Percentiles rank a stretch among this genome's conserved stretches.
These are phyloP conservation scores for Cancer borealis DNA, from an alignment of 2,888 invertebrate genomes.

Conservation along the genomic window DNA sequence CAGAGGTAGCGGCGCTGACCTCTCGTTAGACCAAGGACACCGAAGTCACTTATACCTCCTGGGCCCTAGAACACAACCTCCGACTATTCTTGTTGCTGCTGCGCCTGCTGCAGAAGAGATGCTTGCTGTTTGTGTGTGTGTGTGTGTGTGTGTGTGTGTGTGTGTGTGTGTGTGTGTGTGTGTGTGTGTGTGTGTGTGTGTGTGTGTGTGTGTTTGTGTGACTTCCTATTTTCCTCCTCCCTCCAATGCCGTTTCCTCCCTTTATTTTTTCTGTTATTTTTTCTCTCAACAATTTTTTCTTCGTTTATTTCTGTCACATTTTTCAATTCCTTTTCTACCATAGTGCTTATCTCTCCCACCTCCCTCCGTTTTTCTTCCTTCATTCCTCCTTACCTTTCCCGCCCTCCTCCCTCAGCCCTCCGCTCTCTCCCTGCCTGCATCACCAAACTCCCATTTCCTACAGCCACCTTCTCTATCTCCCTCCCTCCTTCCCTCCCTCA, in stretches of 20 bases:
- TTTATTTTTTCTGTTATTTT: not conserved
- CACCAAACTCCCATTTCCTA: conserved; percentile 39
- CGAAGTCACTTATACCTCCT: not conserved
- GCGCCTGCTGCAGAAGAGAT: not conserved
- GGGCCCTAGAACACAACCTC: not conserved
- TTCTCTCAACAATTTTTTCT: not conserved
- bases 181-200: conserved; percentile 25
- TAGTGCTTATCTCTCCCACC: conserved; percentile 14
- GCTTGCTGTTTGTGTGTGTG: not conserved
- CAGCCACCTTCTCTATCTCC: conserved; percentile 38
- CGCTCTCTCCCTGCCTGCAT: not conserved
- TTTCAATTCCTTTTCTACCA: not conserved
- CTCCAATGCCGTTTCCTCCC: not conserved
- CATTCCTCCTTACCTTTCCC: not conserved
- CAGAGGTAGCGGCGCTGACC: conserved; percentile 33
- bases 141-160: conserved; percentile 24
- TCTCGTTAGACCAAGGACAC: conserved; percentile 45
- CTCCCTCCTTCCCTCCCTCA: conserved; percentile 34
- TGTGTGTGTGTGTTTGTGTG: conserved; percentile 21
- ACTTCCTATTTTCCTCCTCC: not conserved
- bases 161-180: conserved; percentile 39
- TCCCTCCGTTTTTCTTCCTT: not conserved
- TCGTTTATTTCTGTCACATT: not conserved
- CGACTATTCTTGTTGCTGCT: not conserved
- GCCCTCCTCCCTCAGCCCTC: not conserved